A percentile compares a stretch with the other conserved stretches of the same genome.
These are phyloP conservation scores for Aptenodytes forsteri DNA, from an alignment of 2,113 vertebrate species.

Conservation along the genomic window DNA sequence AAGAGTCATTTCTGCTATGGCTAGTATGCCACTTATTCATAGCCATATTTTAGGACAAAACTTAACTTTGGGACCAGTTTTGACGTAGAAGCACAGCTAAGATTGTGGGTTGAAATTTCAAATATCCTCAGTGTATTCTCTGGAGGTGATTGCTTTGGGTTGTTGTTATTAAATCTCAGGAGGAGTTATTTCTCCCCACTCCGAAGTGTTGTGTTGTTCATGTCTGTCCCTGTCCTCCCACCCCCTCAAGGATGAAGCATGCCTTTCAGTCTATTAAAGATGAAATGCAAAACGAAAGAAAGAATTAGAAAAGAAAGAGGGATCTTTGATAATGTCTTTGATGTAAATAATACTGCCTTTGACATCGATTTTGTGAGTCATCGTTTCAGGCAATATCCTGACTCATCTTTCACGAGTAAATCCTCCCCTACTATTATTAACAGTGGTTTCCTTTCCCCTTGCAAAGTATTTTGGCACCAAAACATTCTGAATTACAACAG, in stretches of 20 bases:
- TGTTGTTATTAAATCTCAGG: neutral
- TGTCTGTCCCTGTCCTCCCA: neutral
- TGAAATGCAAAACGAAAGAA: neutral
- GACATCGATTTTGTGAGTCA: neutral
- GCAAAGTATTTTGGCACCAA: neutral
- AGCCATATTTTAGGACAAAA: neutral
- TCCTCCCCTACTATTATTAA: neutral
- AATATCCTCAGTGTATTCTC: neutral
- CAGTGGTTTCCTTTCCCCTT: neutral
- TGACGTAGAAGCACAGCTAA: neutral
- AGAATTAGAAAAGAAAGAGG: neutral
- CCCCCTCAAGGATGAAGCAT: neutral
- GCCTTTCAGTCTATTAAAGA: neutral
- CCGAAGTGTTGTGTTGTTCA: accelerated
- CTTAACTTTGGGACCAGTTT: neutral
- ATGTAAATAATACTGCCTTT: neutral
- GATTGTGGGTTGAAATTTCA: neutral
- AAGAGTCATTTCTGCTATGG: neutral
- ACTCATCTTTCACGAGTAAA: neutral
- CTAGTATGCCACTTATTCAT: neutral
- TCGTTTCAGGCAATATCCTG: neutral
- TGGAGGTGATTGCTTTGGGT: neutral
- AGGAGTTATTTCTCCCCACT: neutral
- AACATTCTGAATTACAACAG: neutral
- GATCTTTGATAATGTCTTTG: neutral